Evolutionary conservation across 2,797 vertebrate species (phyloP), one percentile per base, ranked within the genome.

Genomic region (Gadopsis marmoratus): DNA sequence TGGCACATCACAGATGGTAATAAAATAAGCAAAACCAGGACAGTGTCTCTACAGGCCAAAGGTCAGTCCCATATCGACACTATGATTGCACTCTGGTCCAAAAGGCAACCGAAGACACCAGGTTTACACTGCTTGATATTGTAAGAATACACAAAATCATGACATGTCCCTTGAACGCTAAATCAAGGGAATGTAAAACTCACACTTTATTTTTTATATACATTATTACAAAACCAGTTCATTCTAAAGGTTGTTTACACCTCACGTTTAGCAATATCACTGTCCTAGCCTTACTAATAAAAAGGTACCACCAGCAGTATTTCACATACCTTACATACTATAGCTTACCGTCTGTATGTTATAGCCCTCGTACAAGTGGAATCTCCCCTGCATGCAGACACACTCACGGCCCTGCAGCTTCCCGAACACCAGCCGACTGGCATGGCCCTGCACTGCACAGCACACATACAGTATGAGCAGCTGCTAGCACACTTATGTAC

Each of bases 331-430:
- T 12, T 5, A 26, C 0, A 33, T 33, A n/a, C 26, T 41, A 2
- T 5, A 13, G 39, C 94, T 94, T 89, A 97, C 97, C 74, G 4
- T 93, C 58, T 93, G 74, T 47, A 93, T 84, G 54, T 92, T 86
- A 89, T 96, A 91, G 9, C 97, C 96, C 70, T 97, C 96, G 0
- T 97, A 97, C 53, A 90, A 94, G 92, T 97, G 96, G 89, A 97
- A 96, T 7, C 96, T 93, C 2, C 97, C 97, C 88, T 97, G 93
- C 96, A 97, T 97, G 82, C 96, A 97, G 68, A 97, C 93, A 0
- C 96, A 97, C 48, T 92, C 88, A 55, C 90, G 91, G 1, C 94
- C 95, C 0, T 86, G 86, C 84, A 97, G 93, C 65, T 79, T 91
- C 70, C 97, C 96, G 19, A 97, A 97, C 86, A 97, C 95, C 93